Percentiles rank a stretch among this genome's conserved stretches.
phyloP scores from a whole-genome alignment of 2,113 vertebrate species.

The Cercopithecus mona region DNA sequence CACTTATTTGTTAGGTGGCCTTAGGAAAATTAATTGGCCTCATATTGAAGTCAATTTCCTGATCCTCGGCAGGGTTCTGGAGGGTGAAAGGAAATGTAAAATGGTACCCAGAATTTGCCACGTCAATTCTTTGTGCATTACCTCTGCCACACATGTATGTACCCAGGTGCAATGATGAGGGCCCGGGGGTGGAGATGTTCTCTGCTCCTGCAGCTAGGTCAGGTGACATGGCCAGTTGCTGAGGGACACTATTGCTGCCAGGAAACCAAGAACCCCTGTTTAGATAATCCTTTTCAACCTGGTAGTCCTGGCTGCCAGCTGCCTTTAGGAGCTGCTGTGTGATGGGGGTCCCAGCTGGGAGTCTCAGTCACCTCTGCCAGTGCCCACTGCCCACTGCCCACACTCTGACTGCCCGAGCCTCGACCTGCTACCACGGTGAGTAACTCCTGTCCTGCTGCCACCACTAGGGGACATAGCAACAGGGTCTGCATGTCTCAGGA shows the following conservation, averaged over 20 bases:
- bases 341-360: background rate
- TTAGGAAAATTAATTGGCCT: background rate
- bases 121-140: background rate
- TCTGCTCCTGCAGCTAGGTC: background rate
- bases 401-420: background rate
- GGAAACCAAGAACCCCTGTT: background rate
- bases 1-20: background rate
- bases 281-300: background rate
- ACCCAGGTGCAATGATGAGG: background rate
- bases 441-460: background rate
- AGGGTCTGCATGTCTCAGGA: background rate
- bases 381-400: background rate
- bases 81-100: background rate
- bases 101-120: background rate
- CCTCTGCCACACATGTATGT: background rate
- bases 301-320: background rate
- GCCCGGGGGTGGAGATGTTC: background rate
- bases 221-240: background rate
- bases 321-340: background rate
- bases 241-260: background rate
- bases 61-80: background rate
- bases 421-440: background rate
- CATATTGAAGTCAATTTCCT: background rate
- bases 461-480: background rate
- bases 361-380: background rate